These are phyloP conservation scores for Styela plicata DNA, from an alignment of 23 tunicate genomes.

Conservation along the genomic window DNA sequence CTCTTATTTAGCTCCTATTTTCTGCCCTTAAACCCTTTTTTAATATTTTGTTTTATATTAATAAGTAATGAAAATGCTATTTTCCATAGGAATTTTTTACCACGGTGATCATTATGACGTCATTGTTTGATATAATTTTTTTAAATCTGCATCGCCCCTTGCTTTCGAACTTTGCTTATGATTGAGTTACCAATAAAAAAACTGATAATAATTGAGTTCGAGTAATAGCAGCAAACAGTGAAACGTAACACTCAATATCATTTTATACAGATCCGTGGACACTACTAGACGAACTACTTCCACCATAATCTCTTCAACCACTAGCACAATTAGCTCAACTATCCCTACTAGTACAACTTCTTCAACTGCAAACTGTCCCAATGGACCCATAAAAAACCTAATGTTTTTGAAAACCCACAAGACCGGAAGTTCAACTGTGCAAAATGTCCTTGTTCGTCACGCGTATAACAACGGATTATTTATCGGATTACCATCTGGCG, in stretches of 20 bases:
- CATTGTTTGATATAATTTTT: no score
- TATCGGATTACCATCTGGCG: slow-evolving; percentile 17
- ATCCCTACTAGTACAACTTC: background rate
- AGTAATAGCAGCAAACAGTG: no score
- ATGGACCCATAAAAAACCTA: background rate
- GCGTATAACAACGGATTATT: background rate
- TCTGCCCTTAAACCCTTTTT: no score
- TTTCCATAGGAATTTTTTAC: no score
- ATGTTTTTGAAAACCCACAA: slow-evolving; percentile 31
- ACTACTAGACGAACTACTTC: background rate
- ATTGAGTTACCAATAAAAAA: no score
- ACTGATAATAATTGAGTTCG: no score
- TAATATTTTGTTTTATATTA: no score
- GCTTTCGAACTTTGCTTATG: no score
- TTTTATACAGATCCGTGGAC: background rate
- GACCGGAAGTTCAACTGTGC: slow-evolving; percentile 30
- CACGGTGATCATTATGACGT: no score
- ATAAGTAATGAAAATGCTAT: no score
- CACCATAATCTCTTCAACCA: background rate
- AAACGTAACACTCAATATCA: background rate
- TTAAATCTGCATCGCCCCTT: no score
- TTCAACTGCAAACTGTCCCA: background rate
- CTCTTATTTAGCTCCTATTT: no score
- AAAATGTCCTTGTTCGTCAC: slow-evolving; percentile 11
- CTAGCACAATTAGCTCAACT: background rate